Conservation (phyloP, 2,888 invertebrate species). For the Neocrepidodera transversa region DNA sequence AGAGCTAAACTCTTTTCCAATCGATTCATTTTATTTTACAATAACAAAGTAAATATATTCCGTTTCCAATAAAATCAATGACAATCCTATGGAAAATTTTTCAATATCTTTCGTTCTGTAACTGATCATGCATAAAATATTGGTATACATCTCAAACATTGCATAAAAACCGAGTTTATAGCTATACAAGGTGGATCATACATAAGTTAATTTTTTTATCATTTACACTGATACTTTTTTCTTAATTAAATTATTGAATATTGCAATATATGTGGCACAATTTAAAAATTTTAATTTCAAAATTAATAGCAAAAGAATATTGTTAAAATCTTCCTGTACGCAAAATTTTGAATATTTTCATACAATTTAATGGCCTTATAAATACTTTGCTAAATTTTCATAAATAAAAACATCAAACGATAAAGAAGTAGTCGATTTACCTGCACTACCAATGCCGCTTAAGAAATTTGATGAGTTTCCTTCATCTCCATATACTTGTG, state of each 20-base stretch:
- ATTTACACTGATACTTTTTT: too few species aligned
- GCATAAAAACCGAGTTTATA: background rate
- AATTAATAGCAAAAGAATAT: too few species aligned
- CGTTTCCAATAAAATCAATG: background rate
- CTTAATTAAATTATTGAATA: too few species aligned
- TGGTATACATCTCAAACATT: background rate
- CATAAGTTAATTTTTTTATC: too few species aligned
- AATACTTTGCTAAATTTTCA: slow-evolving; percentile 6
- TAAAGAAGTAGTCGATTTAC: slow-evolving; percentile 33
- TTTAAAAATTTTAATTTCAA: too few species aligned
- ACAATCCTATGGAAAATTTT: background rate
- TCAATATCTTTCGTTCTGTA: background rate
- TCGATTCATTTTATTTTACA: too few species aligned
- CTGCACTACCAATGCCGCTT: slow-evolving; percentile 22
- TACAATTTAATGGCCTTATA: background rate
- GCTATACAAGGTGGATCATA: background rate
- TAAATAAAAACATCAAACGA: slow-evolving; percentile 31
- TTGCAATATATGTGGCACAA: too few species aligned
- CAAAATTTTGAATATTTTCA: background rate
- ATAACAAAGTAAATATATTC: background rate
- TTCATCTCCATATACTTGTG: background rate
- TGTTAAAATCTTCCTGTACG: too few species aligned
- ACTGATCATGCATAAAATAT: too few species aligned
- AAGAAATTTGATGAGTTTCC: slow-evolving; percentile 32
- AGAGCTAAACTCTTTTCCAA: too few species aligned